phyloP scores from a whole-genome alignment of 2,888 invertebrate genomes.

The Ichneumon xanthorius region DNA sequence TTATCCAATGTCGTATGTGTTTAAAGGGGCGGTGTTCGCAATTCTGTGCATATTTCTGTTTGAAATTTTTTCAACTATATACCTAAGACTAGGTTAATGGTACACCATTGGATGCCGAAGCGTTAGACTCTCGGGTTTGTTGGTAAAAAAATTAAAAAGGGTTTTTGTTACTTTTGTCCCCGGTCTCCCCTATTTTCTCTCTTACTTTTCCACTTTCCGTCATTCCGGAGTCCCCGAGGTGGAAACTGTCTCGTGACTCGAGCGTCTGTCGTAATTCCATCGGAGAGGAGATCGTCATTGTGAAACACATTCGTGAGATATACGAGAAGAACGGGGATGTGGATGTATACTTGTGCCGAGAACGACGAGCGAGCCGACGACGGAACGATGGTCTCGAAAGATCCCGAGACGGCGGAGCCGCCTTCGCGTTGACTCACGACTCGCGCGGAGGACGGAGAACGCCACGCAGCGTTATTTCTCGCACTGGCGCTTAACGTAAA shows the following conservation, averaged over 20 bases:
- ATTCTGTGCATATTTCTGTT: too few relatives aligned
- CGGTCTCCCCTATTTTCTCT: neutral
- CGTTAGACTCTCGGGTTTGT: too few relatives aligned
- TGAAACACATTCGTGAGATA: neutral
- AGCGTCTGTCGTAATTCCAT: slow-evolving; percentile 4
- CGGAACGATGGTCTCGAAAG: neutral
- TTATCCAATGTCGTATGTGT: too few relatives aligned
- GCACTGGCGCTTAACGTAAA: slow-evolving; percentile 51
- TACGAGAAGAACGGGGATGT: neutral
- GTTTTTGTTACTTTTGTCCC: too few relatives aligned
- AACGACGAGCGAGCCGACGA: neutral
- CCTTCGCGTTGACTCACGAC: slow-evolving; percentile 48
- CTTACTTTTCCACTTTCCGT: slow-evolving; percentile 8
- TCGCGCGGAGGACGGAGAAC: neutral
- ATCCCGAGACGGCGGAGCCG: neutral
- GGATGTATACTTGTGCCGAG: neutral
- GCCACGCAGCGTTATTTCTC: slow-evolving; percentile 40
- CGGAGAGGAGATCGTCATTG: neutral
- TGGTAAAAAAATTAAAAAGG: too few relatives aligned
- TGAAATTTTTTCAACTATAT: too few relatives aligned
- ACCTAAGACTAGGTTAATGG: too few relatives aligned
- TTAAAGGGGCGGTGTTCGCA: too few relatives aligned
- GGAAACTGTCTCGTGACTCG: neutral
- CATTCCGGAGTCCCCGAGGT: neutral
- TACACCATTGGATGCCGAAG: too few relatives aligned